Conservation (phyloP, 2,797 vertebrate genomes). For the Tympanoctomys barrerae region DNA sequence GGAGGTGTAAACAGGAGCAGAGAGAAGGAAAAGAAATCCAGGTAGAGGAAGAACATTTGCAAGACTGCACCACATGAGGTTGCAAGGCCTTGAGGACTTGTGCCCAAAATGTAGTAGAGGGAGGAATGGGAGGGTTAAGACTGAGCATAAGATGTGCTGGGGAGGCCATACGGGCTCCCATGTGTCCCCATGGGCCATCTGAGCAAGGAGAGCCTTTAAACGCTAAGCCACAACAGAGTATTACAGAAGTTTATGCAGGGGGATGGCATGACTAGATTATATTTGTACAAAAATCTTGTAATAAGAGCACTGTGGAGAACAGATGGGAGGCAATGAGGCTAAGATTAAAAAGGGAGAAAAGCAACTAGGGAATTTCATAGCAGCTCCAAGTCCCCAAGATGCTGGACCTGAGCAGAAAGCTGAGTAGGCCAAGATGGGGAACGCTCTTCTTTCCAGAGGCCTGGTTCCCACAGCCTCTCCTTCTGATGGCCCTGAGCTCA, state of each 20-base stretch:
- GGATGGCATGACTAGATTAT: neutral
- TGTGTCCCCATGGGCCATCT: no score
- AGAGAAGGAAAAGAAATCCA: neutral
- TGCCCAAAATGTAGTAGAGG: neutral
- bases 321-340: neutral
- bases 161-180: neutral
- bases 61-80: neutral
- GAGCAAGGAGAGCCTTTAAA: neutral
- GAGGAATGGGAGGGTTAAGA: accelerated
- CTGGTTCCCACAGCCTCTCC: neutral
- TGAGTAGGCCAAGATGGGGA: neutral
- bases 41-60: neutral
- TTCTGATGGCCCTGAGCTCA: neutral
- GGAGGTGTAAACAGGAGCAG: neutral
- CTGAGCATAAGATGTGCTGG: no score
- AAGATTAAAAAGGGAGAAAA: neutral
- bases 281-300: neutral
- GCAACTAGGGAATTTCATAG: neutral
- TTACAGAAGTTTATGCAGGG: neutral
- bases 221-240: neutral
- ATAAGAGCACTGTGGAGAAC: neutral
- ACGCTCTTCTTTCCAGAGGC: neutral
- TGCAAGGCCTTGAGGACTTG: neutral
- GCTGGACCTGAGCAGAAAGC: neutral
- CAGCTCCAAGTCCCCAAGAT: neutral